Conservation (phyloP, 2,797 vertebrate genomes). For the Neosilurus hyrtlii region DNA sequence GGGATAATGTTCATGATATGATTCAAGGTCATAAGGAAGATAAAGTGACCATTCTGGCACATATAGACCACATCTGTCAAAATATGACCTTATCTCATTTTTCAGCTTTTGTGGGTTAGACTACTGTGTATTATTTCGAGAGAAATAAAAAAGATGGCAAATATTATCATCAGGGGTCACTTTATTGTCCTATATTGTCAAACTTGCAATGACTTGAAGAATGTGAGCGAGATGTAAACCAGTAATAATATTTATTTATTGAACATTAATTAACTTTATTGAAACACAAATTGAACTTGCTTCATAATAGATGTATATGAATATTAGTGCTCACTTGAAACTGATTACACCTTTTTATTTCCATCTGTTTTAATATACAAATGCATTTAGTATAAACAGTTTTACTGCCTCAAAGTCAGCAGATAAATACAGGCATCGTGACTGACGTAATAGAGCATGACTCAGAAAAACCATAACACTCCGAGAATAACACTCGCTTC, state of each 20-base stretch:
- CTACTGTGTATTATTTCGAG: too few relatives aligned
- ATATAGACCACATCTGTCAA: too few relatives aligned
- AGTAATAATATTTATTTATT: not conserved
- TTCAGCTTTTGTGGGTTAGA: too few relatives aligned
- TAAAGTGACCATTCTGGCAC: too few relatives aligned
- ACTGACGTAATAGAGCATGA: slow-evolving; percentile 25
- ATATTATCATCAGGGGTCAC: too few relatives aligned
- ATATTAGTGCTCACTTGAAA: not conserved
- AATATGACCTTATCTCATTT: too few relatives aligned
- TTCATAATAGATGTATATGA: not conserved
- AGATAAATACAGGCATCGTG: slow-evolving; percentile 22
- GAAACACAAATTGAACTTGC: not conserved
- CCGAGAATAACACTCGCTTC: slow-evolving; percentile 5
- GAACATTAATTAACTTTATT: not conserved
- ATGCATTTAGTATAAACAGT: not conserved
- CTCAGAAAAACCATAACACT: slow-evolving; percentile 17
- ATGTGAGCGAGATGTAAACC: not conserved
- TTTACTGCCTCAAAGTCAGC: not conserved
- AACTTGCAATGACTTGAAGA: not conserved
- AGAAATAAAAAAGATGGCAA: too few relatives aligned
- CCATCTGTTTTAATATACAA: not conserved
- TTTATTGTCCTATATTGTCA: too few relatives aligned
- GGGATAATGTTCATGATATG: too few relatives aligned
- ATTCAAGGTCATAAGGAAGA: too few relatives aligned
- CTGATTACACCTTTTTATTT: not conserved